Evolutionary conservation across 2,888 invertebrate species (phyloP), one percentile per base, ranked within the genome.

Genomic region (Philereme vetulata): DNA sequence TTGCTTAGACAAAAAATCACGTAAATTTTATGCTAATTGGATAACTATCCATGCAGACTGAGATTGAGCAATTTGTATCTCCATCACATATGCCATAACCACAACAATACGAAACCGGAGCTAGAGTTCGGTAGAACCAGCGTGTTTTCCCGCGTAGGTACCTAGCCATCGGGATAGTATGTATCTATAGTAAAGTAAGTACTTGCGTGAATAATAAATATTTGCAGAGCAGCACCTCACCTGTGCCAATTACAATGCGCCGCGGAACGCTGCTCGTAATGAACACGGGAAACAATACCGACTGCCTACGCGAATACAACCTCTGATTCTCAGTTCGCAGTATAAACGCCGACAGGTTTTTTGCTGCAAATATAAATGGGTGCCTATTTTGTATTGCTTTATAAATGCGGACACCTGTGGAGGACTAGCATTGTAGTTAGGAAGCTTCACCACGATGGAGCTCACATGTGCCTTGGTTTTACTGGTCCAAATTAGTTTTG

Each of bases 371-470:
- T 81, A 79, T 75, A 82, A 79, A 80, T 80, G 74, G 78, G 74
- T 76, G 77, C 75, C 80, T 88, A 89, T 90, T 89, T 89, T 85
- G 86, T 83, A 80, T 86, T 78, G 88, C 86, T 90, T 90, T 91
- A 91, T 90, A 91, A 91, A 88, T 84, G 82, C 84, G 76, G 80
- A 72, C 76, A 75, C 69, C 68, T 71, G 73, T 74, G 71, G 72
- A 81, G 77, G 79, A 82, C 80, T 78, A 83, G 79, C 86, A 90
- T 84, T 87, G 82, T 85, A 77, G 74, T 78, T 82, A 76, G 80
- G 81, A 83, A 85, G 90, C 88, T 90, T 82, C 85, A 77, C 72
- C 62, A 82, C 78, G 82, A 90, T 89, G 91, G 86, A 87, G 89
- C 87, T 88, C 80, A 77, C 68, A 68, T 84, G 51, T 82, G 85